These are phyloP conservation scores for Fabriciana adippe DNA, from an alignment of 2,888 invertebrate species.

Conservation along the genomic window DNA sequence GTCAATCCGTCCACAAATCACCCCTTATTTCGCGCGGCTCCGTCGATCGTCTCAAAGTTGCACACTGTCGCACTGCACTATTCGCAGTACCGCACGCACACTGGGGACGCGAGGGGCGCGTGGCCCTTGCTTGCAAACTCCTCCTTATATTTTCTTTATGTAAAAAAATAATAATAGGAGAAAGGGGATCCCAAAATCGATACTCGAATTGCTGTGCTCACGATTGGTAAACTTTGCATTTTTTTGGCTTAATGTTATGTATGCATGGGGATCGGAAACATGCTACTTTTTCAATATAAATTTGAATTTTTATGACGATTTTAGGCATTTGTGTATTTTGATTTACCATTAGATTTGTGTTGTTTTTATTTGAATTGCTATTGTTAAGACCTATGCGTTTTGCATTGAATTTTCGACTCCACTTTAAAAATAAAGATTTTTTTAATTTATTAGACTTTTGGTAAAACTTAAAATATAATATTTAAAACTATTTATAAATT, in stretches of 20 bases:
- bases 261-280: constrained; percentile 38
- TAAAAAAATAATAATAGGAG: constrained; percentile 79
- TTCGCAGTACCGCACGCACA: constrained; percentile 40
- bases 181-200: constrained; percentile 80
- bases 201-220: constrained; percentile 71
- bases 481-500: no score
- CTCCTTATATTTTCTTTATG: constrained; percentile 82
- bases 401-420: no score
- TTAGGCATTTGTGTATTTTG: no score
- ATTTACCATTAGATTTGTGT: no score
- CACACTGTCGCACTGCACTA: constrained; percentile 50
- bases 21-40: constrained; percentile 70
- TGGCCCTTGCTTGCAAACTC: constrained; percentile 75
- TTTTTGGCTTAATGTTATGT: constrained; percentile 34
- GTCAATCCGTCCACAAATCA: constrained; percentile 55
- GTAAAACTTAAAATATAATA: no score
- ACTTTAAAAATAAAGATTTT: no score
- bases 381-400: no score
- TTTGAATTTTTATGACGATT: no score
- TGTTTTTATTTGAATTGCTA: no score
- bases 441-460: no score
- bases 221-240: constrained; percentile 41
- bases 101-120: constrained; percentile 60
- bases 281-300: background rate
- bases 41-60: constrained; percentile 78